phyloP scores from a whole-genome alignment of 2,797 vertebrate genomes.

The Cheirogaleus major region DNA sequence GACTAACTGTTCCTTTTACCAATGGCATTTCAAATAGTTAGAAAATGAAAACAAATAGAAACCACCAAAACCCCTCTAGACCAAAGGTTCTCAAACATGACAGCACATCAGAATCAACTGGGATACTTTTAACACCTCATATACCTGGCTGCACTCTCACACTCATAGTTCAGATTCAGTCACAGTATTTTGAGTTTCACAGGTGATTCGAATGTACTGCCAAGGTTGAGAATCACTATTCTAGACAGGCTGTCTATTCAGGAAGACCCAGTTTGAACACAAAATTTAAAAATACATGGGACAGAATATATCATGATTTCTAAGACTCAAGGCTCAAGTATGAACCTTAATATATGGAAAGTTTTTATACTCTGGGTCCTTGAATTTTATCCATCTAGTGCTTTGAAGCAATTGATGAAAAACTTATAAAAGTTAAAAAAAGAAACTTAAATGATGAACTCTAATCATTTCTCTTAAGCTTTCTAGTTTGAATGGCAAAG shows the following conservation, averaged over 20 bases:
- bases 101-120: not conserved
- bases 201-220: not conserved
- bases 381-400: not conserved
- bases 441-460: not conserved
- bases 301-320: constrained; percentile 33
- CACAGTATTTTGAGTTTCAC: not conserved
- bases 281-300: not conserved
- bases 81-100: not conserved
- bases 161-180: not conserved
- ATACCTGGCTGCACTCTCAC: not conserved
- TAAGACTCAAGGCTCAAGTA: not conserved
- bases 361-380: not conserved
- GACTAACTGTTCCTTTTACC: constrained; percentile 8
- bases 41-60: not conserved
- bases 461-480: constrained; percentile 7
- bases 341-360: not conserved
- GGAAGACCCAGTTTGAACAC: not conserved
- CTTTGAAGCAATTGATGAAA: constrained; percentile 27
- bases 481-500: not conserved
- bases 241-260: not conserved
- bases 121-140: not conserved
- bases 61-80: not conserved
- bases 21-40: constrained; percentile 10
- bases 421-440: not conserved
- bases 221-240: not conserved